Conservation (phyloP, 2,113 vertebrate species). For the Struthidea cinerea region DNA sequence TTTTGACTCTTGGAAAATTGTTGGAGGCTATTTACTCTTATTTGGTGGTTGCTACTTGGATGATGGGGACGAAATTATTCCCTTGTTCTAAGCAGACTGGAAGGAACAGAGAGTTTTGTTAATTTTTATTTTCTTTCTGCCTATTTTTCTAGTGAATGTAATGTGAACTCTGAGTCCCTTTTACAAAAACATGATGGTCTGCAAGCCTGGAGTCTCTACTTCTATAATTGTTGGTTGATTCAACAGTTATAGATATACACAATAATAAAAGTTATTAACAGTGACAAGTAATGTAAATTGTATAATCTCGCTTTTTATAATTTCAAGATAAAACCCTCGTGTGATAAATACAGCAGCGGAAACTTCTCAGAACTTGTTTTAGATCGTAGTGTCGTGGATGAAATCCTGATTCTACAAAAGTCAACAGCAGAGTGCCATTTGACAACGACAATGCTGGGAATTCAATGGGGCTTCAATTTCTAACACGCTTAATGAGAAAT, state of each 20-base stretch:
- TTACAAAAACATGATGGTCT: neutral
- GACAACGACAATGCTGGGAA: neutral
- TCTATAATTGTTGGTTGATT: neutral
- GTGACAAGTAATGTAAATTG: neutral
- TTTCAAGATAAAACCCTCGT: neutral
- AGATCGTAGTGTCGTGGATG: neutral
- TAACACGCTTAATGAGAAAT: fast-evolving
- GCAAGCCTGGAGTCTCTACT: neutral
- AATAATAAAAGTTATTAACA: neutral
- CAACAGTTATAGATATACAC: neutral
- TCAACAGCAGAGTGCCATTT: neutral
- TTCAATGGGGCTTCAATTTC: neutral
- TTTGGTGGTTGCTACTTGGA: neutral
- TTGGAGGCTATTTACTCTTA: neutral
- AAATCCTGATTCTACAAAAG: neutral
- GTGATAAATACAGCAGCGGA: neutral
- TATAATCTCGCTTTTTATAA: neutral
- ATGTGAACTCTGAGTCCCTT: neutral
- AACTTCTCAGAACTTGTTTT: neutral
- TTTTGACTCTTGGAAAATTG: neutral
- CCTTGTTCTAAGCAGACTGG: neutral
- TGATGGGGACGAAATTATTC: neutral
- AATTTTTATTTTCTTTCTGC: neutral
- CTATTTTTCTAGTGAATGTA: neutral
- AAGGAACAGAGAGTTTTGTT: neutral